These are phyloP conservation scores for Hydrochoerus hydrochaeris DNA, from an alignment of 2,113 vertebrate genomes.

Conservation along the genomic window DNA sequence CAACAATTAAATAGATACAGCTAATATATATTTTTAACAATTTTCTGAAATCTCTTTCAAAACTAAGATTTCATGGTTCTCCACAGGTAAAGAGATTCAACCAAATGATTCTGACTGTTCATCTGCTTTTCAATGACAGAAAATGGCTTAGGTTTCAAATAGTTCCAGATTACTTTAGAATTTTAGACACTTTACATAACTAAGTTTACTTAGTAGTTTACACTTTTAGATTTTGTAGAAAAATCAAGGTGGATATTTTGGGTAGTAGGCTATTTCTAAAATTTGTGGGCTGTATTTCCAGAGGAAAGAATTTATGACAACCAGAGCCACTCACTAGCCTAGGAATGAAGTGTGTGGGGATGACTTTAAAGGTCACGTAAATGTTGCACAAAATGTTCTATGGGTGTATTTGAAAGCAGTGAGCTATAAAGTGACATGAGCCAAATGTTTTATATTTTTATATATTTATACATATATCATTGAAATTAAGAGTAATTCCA, in stretches of 20 bases:
- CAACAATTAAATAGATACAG: slow-evolving; percentile 7
- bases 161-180: slow-evolving; percentile 43
- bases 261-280: slow-evolving; percentile 53
- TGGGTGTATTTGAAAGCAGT: not conserved
- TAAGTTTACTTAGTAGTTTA: slow-evolving; percentile 13
- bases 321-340: slow-evolving; percentile 13
- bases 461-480: not conserved
- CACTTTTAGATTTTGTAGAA: slow-evolving; percentile 57
- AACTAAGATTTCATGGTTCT: not conserved
- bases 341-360: slow-evolving; percentile 32
- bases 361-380: slow-evolving; percentile 51
- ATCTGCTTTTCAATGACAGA: slow-evolving; percentile 45
- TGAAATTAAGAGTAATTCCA: slow-evolving; percentile 16
- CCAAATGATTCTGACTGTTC: not conserved
- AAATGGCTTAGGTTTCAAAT: not conserved
- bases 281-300: slow-evolving; percentile 43
- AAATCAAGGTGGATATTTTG: slow-evolving; percentile 57
- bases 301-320: slow-evolving; percentile 47
- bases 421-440: not conserved
- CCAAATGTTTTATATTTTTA: not conserved
- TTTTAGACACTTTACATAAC: slow-evolving; percentile 47
- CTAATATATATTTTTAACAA: not conserved
- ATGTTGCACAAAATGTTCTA: not conserved
- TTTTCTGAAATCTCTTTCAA: slow-evolving; percentile 26
- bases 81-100: not conserved